phyloP scores from a whole-genome alignment of 2,888 invertebrate genomes.

The Harpalus rubripes region DNA sequence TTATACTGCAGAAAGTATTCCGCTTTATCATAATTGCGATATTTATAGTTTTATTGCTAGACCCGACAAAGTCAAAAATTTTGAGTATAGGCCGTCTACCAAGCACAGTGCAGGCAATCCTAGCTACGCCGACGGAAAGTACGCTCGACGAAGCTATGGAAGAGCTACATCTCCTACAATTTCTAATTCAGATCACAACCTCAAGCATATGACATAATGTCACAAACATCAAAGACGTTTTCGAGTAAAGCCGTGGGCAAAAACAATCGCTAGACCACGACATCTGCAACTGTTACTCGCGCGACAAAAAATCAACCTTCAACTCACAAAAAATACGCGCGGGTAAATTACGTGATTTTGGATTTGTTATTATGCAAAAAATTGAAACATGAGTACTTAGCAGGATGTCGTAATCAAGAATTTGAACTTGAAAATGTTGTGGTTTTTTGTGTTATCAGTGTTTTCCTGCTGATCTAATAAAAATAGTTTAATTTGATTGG shows the following conservation, averaged over 20 bases:
- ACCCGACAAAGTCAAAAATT: too few relatives aligned
- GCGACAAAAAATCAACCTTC: conserved; percentile 30
- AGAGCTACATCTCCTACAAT: too few relatives aligned
- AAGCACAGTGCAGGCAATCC: too few relatives aligned
- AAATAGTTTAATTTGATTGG: not conserved
- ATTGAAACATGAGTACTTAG: not conserved
- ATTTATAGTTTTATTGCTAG: too few relatives aligned
- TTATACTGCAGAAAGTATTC: too few relatives aligned
- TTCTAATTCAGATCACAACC: not conserved
- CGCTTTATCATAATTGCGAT: too few relatives aligned
- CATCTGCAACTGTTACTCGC: conserved; percentile 16
- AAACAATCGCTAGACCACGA: conserved; percentile 2
- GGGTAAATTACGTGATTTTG: conserved; percentile 4
- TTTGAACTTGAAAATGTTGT: conserved; percentile 22
- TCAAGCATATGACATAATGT: conserved; percentile 11
- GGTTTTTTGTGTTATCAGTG: conserved; percentile 12
- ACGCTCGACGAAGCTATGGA: too few relatives aligned
- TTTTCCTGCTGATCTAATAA: not conserved
- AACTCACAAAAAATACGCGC: not conserved
- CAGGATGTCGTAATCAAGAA: conserved; percentile 10
- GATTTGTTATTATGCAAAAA: conserved; percentile 24
- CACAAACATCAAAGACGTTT: not conserved
- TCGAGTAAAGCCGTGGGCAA: conserved; percentile 25
- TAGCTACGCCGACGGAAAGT: too few relatives aligned
- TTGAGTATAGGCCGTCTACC: too few relatives aligned